Percentiles rank a stretch among this genome's conserved stretches.
phyloP scores from a whole-genome alignment of 1,140 invertebrate species.

The Drosophila varians region DNA sequence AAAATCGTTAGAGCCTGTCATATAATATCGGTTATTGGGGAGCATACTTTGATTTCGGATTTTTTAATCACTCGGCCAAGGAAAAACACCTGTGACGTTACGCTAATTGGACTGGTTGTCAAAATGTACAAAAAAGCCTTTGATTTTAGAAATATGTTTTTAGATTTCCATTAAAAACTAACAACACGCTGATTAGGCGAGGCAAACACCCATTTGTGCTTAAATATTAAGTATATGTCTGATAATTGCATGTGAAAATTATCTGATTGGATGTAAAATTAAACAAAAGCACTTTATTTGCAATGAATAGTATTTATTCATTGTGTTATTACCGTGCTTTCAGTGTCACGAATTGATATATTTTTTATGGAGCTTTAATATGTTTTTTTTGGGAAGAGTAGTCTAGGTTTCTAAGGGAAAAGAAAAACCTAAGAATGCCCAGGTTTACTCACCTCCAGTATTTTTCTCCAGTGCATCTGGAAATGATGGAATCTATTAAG shows the following conservation, averaged over 20 bases:
- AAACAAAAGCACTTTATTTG: constrained; percentile 25
- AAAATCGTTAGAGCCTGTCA: neutral
- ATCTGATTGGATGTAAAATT: constrained; percentile 41
- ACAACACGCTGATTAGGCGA: constrained; percentile 31
- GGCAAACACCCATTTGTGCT: constrained; percentile 12
- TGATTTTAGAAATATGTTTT: constrained; percentile 1
- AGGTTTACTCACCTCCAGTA: neutral
- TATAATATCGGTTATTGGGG: constrained; percentile 3
- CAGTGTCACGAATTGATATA: neutral
- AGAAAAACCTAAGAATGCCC: no score
- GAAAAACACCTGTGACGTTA: constrained; percentile 19
- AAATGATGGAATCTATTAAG: constrained; percentile 1
- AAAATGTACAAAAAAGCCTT: constrained; percentile 26
- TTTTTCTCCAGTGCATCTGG: constrained; percentile 10
- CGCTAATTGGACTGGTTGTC: neutral
- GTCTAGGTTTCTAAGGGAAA: no score
- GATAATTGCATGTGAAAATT: constrained; percentile 43
- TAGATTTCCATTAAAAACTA: constrained; percentile 18
- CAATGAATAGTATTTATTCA: neutral
- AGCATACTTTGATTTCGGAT: constrained; percentile 4
- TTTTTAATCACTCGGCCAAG: constrained; percentile 6
- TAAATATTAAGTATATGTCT: constrained; percentile 13
- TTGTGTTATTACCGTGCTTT: neutral
- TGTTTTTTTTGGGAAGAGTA: no score
- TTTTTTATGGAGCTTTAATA: no score